Conservation (phyloP, 1,140 invertebrate genomes). For the Pantala flavescens region DNA sequence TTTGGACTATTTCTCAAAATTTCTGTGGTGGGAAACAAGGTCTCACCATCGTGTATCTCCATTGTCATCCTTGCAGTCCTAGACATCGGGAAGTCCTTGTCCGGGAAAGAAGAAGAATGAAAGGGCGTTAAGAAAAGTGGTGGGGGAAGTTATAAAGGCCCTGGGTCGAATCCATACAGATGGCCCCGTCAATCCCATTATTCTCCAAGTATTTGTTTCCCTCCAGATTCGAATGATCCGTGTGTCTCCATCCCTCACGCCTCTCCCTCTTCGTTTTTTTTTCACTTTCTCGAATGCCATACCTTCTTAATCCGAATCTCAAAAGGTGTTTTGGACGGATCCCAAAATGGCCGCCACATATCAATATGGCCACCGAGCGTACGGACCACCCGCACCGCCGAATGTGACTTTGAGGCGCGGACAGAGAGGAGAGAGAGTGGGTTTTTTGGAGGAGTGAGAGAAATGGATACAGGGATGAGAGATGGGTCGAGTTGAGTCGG, state of each 20-base stretch:
- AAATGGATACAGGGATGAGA: background rate
- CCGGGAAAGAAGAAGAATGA: background rate
- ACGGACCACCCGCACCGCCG: background rate
- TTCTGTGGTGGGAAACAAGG: too few relatives aligned
- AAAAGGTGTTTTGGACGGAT: constrained; percentile 2
- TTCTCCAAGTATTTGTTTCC: background rate
- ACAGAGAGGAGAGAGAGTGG: background rate
- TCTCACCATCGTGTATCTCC: too few relatives aligned
- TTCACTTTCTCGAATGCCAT: background rate
- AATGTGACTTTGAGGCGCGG: constrained; percentile 7
- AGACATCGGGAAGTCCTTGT: too few relatives aligned
- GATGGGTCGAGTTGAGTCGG: background rate
- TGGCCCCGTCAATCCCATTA: background rate
- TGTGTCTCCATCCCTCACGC: background rate
- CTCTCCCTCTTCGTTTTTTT: background rate
- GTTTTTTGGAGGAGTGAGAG: background rate
- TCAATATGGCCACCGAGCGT: constrained; percentile 3
- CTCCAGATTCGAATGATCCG: background rate
- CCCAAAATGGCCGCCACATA: background rate
- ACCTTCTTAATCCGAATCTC: constrained; percentile 1
- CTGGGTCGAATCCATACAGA: too few relatives aligned
- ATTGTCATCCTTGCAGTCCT: too few relatives aligned
- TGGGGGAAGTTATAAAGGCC: background rate
- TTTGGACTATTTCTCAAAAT: too few relatives aligned
- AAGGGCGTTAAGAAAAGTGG: background rate